Evolutionary conservation across 1,140 invertebrate genomes (phyloP), one percentile per base, ranked within the genome.

Genomic region (Drosophila teissieri): DNA sequence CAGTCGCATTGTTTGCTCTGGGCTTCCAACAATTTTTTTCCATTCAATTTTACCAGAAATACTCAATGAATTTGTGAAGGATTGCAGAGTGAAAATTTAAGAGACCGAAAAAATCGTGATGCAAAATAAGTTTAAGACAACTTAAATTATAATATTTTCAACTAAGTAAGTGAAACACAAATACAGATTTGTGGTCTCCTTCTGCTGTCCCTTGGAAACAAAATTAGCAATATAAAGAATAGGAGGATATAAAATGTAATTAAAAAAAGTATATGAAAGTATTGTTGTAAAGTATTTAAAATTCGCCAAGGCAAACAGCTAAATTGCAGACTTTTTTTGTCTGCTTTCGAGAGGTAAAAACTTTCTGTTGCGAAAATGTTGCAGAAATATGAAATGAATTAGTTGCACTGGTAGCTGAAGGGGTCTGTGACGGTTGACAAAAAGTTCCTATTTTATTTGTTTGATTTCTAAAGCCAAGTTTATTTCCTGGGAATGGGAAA

Each of bases 331-430:
- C 0, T 1, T 46, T 54, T 65, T 70, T 56, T 45, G 17, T 75
- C 40, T 73, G 10, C 19, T 36, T 40, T 46, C 14, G 31, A 34
- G 14, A 27, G 63, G 49, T 51, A 51, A 11, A 88, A 88, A 79
- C 46, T 58, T 88, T 62, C 42, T 55, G 31, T 57, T 61, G 53
- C 39, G 24, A 78, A 85, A 86, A 78, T 84, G 82, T 88, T 88
- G 75, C 83, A 79, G 39, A 86, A 86, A 86, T 86, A 88, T 88
- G 83, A 86, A 88, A 86, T 88, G 83, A 86, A 86, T 86, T 86
- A 86, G 78, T 80, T 58, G 67, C 63, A 44, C 63, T 78, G 81
- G 81, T 80, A 57, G 58, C 53, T 22, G 34, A 27, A 19, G 31
- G n/a, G n/a, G 44, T 42, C 31, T 42, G 17, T 37, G 39, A 48